Evolutionary conservation across 2,113 vertebrate genomes (phyloP).

Genomic region (Pithys albifrons): DNA sequence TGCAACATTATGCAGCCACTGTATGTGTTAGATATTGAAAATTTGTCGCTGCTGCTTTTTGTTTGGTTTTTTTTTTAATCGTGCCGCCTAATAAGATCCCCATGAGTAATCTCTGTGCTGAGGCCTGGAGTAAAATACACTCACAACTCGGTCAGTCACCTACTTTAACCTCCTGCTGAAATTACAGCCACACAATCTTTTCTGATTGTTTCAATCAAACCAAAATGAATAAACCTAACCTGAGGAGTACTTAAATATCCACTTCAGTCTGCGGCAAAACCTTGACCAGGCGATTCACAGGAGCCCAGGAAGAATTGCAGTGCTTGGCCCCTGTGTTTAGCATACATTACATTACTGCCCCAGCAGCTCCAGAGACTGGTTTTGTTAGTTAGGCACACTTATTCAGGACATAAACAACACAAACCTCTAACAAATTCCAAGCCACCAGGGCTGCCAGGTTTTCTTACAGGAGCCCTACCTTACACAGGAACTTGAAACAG

Average conservation of each 20-base stretch:
- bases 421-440: neutral
- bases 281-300: constrained; percentile 74
- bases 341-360: constrained; percentile 72
- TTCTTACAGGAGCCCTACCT: neutral
- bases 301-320: constrained; percentile 76
- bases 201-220: constrained; percentile 79
- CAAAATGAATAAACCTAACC: constrained; percentile 58
- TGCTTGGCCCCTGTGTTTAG: constrained; percentile 70
- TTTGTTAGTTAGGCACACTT: neutral
- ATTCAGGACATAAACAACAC: neutral
- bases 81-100: constrained; percentile 73
- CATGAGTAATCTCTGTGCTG: constrained; percentile 66
- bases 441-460: neutral
- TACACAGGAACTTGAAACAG: neutral
- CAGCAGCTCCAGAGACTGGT: neutral
- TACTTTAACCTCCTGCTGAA: constrained; percentile 74
- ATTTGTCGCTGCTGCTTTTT: constrained; percentile 55
- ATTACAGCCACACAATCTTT: constrained; percentile 70
- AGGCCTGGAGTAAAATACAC: constrained; percentile 68
- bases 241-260: constrained; percentile 74
- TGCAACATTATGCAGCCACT: constrained; percentile 54
- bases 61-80: constrained; percentile 69
- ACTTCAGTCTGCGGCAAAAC: constrained; percentile 70
- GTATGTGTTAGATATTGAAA: constrained; percentile 56
- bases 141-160: constrained; percentile 70